Base-by-base conservation (phyloP, 2,888 invertebrate genomes). In the Mythimna albipuncta region DNA sequence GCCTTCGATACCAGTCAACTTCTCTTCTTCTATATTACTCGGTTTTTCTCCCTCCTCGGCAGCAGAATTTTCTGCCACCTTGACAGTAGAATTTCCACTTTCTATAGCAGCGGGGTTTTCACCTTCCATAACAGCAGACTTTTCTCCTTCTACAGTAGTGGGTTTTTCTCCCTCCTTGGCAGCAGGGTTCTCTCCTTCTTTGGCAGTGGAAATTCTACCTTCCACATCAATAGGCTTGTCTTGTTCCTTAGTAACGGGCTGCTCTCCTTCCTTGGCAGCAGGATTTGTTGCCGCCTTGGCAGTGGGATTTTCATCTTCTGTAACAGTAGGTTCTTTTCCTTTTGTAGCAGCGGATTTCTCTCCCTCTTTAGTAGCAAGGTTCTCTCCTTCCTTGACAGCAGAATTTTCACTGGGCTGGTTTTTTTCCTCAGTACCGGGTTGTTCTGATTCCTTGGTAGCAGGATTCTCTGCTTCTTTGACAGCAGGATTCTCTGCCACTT, bases 11-110 rank as follows among this genome's bases (percentile, higher is more conserved):
- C 4, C 10, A 4, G 2, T 5, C 6, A 61, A 5, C 0, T 65
- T 62, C 0, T 75, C 72, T 11, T 58, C 41, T n/a, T 52, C n/a
- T 0, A 26, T 38, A 1, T 2, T 13, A 5, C 6, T 1, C 0
- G 26, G 9, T 4, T 52, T 26, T 0, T 44, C 35, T 1, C 1
- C 9, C 32, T 41, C n/a, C 0, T 26, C n/a, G 0, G 6, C 0
- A 16, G 9, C 21, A 2, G 32, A 1, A 11, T 64, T 74, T 16
- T 75, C 72, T 0, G 44, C 55, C 47, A 72, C 67, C 2, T 69
- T 74, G 2, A 19, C 0, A 5, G n/a, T 3, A 4, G 62, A 6
- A 0, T 80, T 61, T 0, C 50, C 38, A 0, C 16, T 55, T 26
- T 73, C 64, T 2, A 72, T 65, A 26, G 10, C 0, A 11, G 0